Evolutionary conservation across 2,797 vertebrate species (phyloP).

Genomic region (Acestrorhynchus altus): DNA sequence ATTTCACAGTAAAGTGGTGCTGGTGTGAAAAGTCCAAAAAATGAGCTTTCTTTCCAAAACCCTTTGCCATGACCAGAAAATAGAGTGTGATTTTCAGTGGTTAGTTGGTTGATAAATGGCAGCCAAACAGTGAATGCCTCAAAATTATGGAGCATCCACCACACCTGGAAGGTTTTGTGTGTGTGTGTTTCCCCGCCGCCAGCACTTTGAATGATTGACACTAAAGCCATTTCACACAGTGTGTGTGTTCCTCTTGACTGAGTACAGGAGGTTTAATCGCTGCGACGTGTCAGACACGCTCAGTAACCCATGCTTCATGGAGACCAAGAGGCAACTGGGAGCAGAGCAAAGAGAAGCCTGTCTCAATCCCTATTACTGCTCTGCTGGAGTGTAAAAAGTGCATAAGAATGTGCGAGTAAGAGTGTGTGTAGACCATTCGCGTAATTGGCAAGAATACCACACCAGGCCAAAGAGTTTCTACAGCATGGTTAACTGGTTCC

Average conservation of each 20-base stretch:
- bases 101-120: background rate
- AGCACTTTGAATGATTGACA: constrained; percentile 24
- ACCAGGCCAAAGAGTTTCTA: constrained; percentile 50
- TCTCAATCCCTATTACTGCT: constrained; percentile 27
- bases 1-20: background rate
- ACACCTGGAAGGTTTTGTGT: background rate
- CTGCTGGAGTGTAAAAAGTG: constrained; percentile 29
- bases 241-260: constrained; percentile 24
- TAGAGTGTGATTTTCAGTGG: background rate
- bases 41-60: background rate
- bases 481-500: constrained; percentile 60
- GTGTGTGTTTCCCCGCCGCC: constrained; percentile 10
- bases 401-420: constrained; percentile 28
- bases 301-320: constrained; percentile 23
- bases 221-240: background rate
- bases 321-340: background rate
- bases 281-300: constrained; percentile 43
- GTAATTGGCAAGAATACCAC: constrained; percentile 62
- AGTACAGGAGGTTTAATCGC: constrained; percentile 23
- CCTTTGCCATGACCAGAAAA: background rate
- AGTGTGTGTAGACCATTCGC: constrained; percentile 54
- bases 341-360: constrained; percentile 9
- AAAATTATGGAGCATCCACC: constrained; percentile 4
- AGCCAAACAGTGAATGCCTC: background rate
- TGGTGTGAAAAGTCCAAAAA: background rate